Conservation (phyloP, 2,113 vertebrate species). For the Ptilonorhynchus violaceus region DNA sequence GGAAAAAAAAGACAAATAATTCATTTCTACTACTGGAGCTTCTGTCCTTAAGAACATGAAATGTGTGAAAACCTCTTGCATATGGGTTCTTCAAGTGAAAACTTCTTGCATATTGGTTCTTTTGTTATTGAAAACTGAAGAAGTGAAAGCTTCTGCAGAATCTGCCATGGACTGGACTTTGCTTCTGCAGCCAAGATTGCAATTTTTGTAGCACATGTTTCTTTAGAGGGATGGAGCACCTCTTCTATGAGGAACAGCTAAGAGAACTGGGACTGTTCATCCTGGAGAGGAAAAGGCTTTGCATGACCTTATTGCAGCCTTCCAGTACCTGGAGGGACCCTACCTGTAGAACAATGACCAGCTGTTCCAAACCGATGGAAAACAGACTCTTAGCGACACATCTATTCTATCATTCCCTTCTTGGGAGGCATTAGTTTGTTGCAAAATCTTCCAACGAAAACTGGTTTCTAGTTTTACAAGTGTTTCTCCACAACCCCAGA, state of each 20-base stretch:
- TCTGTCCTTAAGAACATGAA: background rate
- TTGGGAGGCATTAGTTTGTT: no score
- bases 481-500: no score
- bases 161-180: background rate
- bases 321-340: background rate
- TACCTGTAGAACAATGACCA: no score
- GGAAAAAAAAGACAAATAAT: background rate
- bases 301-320: background rate
- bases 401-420: no score
- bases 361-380: no score
- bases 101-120: no score
- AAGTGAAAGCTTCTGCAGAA: background rate
- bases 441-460: no score
- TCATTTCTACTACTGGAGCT: background rate
- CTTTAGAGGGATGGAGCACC: background rate
- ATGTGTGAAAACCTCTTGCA: background rate
- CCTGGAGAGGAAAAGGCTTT: background rate
- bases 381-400: no score
- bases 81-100: background rate
- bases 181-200: background rate
- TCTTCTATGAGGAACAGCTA: background rate
- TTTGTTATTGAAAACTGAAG: background rate
- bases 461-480: no score
- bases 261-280: background rate
- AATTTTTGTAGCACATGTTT: background rate